Evolutionary conservation across 92 coral and sea anemone species (phyloP).

Genomic region (Palythoa heliodiscus): DNA sequence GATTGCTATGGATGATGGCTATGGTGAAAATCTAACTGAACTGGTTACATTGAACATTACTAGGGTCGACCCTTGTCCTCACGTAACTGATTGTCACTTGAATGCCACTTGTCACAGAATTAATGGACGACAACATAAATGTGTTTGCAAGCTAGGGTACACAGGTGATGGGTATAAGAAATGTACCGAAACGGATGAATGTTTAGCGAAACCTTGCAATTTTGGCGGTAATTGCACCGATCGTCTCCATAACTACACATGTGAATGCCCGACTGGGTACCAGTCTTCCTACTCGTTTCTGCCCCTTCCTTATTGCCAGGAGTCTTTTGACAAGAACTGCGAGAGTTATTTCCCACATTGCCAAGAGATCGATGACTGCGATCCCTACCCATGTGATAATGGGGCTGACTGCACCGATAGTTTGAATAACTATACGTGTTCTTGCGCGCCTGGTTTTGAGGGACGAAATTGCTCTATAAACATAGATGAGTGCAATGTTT

Average conservation of each 20-base stretch:
- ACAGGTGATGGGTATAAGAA: conserved; percentile 73
- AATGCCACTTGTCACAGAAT: conserved; percentile 80
- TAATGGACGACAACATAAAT: conserved; percentile 66
- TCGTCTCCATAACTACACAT: conserved; percentile 64
- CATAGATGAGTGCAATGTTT: conserved; percentile 71
- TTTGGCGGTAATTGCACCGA: conserved; percentile 72
- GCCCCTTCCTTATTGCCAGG: conserved; percentile 2
- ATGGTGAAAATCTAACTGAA: conserved; percentile 50
- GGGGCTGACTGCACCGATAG: conserved; percentile 45
- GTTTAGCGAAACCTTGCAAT: conserved; percentile 65
- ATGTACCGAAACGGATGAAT: conserved; percentile 86
- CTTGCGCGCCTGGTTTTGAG: conserved; percentile 64
- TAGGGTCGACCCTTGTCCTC: conserved; percentile 80
- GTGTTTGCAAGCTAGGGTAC: conserved; percentile 82
- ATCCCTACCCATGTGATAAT: conserved; percentile 68
- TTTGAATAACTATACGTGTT: conserved; percentile 57
- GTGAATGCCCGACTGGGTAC: conserved; percentile 72
- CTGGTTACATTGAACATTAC: conserved; percentile 65
- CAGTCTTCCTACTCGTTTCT: conserved; percentile 4
- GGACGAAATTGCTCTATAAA: conserved; percentile 65
- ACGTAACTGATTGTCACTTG: conserved; percentile 66
- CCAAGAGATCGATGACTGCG: conserved; percentile 48
- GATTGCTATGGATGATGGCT: conserved; percentile 34
- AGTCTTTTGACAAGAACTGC: neutral
- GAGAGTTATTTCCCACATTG: conserved; percentile 43